A percentile compares a stretch with the other conserved stretches of the same genome.
Evolutionary conservation across 2,797 vertebrate genomes (phyloP).

Genomic region (Dendrocincla fuliginosa): DNA sequence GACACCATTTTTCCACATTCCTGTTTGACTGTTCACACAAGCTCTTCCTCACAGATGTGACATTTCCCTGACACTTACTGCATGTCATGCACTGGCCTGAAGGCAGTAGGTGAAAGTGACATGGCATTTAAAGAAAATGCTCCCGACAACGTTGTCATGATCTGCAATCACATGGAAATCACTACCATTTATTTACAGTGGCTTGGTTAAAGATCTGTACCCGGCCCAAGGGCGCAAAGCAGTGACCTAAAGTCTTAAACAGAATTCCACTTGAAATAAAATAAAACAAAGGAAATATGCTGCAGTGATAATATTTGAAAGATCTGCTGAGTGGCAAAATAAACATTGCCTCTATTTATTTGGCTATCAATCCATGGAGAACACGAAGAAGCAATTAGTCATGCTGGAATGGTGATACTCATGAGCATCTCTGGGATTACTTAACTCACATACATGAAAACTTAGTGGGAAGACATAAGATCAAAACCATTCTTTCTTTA

Average conservation of each 20-base stretch:
- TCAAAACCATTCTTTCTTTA: background rate
- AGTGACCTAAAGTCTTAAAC: constrained; percentile 61
- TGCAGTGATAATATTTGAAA: constrained; percentile 69
- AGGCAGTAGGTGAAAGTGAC: constrained; percentile 53
- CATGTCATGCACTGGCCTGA: constrained; percentile 21
- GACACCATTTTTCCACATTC: constrained; percentile 56
- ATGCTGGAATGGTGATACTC: background rate
- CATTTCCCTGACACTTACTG: constrained; percentile 51
- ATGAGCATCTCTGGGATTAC: background rate
- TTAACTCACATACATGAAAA: background rate
- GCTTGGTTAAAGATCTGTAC: constrained; percentile 57
- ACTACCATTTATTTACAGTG: constrained; percentile 34
- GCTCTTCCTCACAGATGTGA: constrained; percentile 54
- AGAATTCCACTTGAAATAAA: constrained; percentile 68
- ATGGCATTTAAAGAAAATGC: constrained; percentile 50
- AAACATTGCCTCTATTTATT: constrained; percentile 44
- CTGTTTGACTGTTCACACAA: background rate
- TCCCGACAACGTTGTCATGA: background rate
- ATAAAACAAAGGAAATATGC: constrained; percentile 64
- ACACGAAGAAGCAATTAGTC: constrained; percentile 25
- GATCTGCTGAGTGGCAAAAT: constrained; percentile 68
- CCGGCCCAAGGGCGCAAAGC: constrained; percentile 27
- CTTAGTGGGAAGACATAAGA: background rate
- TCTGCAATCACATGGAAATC: constrained; percentile 6
- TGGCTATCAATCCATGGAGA: constrained; percentile 9